These are phyloP conservation scores for Anhinga rufa DNA, from an alignment of 2,113 vertebrate species.

Conservation along the genomic window DNA sequence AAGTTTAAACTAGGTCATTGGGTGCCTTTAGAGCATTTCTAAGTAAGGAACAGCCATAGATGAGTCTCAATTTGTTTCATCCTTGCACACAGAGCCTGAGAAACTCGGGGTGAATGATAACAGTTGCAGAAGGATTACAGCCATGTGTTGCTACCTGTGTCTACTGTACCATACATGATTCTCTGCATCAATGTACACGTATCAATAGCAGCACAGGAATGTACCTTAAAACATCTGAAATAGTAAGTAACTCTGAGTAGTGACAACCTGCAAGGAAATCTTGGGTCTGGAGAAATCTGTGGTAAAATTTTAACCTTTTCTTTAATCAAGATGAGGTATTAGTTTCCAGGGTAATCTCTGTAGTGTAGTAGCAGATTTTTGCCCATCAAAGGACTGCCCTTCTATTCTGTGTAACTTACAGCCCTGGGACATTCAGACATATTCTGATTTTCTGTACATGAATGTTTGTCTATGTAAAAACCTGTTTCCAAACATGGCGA, in stretches of 20 bases:
- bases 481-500: neutral
- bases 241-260: neutral
- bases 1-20: slow-evolving; percentile 21
- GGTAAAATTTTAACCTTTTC: neutral
- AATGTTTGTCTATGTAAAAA: neutral
- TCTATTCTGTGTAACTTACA: neutral
- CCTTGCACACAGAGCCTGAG: neutral
- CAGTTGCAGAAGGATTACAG: neutral
- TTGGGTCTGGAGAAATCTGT: neutral
- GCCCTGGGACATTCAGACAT: neutral
- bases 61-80: neutral
- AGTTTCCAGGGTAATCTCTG: neutral
- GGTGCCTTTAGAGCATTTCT: slow-evolving; percentile 27
- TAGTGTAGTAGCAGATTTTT: neutral
- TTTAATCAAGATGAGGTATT: neutral
- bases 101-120: neutral
- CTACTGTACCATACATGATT: accelerated
- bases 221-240: neutral
- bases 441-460: neutral
- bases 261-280: neutral
- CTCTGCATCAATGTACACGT: accelerated
- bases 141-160: accelerated
- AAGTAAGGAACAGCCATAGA: neutral
- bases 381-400: neutral
- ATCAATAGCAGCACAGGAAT: neutral